Base-by-base conservation (phyloP, 2,888 invertebrate species). In the Drosophila yooni region DNA sequence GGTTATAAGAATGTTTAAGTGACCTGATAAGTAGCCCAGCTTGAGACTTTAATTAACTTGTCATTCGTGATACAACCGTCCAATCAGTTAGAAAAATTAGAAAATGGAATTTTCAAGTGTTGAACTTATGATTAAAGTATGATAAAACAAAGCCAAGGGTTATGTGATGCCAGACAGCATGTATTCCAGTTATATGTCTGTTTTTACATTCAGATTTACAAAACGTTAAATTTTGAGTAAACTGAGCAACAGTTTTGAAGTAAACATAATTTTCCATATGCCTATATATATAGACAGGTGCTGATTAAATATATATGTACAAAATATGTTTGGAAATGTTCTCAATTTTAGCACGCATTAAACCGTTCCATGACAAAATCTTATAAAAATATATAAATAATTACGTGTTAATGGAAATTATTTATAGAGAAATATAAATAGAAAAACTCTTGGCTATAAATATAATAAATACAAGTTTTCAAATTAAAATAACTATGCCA, bases 41-140 rank as follows among this genome's bases (percentile, higher is more conserved):
- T 57, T n/a, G 40, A 60, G 58, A 70, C 70, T 83, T 81, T 84
- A 76, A 84, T 88, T 84, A 82, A 79, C 74, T 64, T 79, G 76
- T 70, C 85, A 79, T 64, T 74, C 68, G 61, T 65, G 63, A 34
- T 63, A 53, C 62, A 73, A 59, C 71, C 52, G 52, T 54, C 18
- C 57, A 43, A 13, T 64, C 51, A 46, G 51, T 56, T 36, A 33
- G 48, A 62, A 18, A 38, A 38, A 18, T 4, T 50, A 1, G 10
- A 15, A 50, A 27, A 50, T 27, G 8, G 10, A 40, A n/a, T 40
- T 40, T 40, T 40, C 10, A 40, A 40, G 40, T n/a, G 40, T 43
- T 43, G 2, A n/a, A 43, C 15, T 40, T 40, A 25, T 46, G 40
- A 40, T n/a, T 10, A 1, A 40, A 11, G n/a, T n/a, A 11, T 40